A percentile compares a stretch with the other conserved stretches of the same genome.
Evolutionary conservation across 2,888 invertebrate species (phyloP).

Genomic region (Mystacides longicornis): DNA sequence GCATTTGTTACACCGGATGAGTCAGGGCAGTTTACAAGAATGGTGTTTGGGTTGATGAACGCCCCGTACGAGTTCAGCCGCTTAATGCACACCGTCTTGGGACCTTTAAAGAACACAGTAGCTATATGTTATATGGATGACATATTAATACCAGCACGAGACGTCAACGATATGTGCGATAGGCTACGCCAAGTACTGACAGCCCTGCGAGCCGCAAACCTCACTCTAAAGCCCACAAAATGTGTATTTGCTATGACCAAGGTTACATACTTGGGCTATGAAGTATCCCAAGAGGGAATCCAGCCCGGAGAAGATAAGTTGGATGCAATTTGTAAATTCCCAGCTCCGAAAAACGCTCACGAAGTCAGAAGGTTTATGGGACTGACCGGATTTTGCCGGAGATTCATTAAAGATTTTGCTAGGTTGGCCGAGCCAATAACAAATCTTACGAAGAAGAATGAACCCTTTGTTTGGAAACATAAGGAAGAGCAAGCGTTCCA

Average conservation of each 20-base stretch:
- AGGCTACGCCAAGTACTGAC: neutral
- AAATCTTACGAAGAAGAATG: neutral
- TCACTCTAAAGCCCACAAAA: neutral
- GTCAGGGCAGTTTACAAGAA: neutral
- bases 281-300: neutral
- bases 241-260: conserved; percentile 1
- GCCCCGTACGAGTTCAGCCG: neutral
- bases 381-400: neutral
- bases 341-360: neutral
- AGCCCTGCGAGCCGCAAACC: neutral
- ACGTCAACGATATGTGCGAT: neutral
- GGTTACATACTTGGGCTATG: conserved; percentile 1
- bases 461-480: neutral
- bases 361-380: conserved; percentile 2
- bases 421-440: conserved; percentile 4
- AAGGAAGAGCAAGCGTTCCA: neutral
- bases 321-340: neutral
- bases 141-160: neutral
- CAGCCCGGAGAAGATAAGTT: neutral
- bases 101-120: conserved; percentile 1
- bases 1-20: conserved; percentile 1
- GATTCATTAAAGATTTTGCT: neutral
- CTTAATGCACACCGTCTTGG: neutral
- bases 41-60: conserved; percentile 1
- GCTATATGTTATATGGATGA: conserved; percentile 1